phyloP scores from a whole-genome alignment of 1,140 invertebrate species.

The Formica exsecta region DNA sequence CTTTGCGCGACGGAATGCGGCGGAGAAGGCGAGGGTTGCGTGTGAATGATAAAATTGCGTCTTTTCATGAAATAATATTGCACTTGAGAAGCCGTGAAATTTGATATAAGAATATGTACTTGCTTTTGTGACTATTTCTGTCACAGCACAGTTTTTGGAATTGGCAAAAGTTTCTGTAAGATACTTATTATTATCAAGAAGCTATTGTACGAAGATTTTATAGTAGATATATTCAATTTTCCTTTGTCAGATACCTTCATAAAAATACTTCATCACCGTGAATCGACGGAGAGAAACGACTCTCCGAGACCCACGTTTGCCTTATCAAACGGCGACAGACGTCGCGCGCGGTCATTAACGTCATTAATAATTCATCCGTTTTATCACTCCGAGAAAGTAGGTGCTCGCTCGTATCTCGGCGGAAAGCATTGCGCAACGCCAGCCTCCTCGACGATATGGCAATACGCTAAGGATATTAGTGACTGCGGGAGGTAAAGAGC shows the following conservation, averaged over 20 bases:
- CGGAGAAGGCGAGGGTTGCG: conserved; percentile 57
- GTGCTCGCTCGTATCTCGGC: conserved; percentile 38
- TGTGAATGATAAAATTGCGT: conserved; percentile 6
- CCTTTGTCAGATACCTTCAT: not conserved
- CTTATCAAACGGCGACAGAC: conserved; percentile 59
- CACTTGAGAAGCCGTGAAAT: not conserved
- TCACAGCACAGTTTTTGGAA: not conserved
- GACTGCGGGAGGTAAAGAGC: conserved; percentile 59
- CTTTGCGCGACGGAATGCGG: conserved; percentile 72
- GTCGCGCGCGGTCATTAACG: conserved; percentile 56
- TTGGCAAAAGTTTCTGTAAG: not conserved
- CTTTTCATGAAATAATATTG: conserved; percentile 18
- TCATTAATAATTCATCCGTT: conserved; percentile 64
- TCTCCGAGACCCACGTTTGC: conserved; percentile 16
- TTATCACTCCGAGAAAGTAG: conserved; percentile 63
- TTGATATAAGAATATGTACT: not conserved
- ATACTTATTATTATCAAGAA: not conserved
- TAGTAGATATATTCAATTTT: not conserved
- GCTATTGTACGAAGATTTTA: not conserved
- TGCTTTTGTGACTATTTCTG: not conserved
- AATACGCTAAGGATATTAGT: conserved; percentile 52
- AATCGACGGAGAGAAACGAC: not conserved
- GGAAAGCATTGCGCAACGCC: conserved; percentile 56
- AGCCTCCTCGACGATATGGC: conserved; percentile 45
- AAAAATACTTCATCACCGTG: conserved; percentile 3